Percentiles rank a stretch among this genome's conserved stretches.
phyloP scores from a whole-genome alignment of 2,888 invertebrate species.

The Panopea generosa region DNA sequence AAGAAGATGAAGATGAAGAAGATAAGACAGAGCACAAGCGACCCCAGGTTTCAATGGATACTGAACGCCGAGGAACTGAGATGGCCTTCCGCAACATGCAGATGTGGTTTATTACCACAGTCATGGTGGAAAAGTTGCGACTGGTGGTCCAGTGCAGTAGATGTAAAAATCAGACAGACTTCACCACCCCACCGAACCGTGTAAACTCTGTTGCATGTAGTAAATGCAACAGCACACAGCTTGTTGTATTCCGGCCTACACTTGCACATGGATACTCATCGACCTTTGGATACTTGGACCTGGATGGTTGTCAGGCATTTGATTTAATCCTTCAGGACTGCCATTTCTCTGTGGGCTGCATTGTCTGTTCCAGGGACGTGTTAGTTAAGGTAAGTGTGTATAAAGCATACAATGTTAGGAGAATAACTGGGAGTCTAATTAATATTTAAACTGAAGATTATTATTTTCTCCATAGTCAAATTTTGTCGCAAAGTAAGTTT shows the following conservation, averaged over 20 bases:
- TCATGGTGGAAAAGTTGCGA: conserved; percentile 77
- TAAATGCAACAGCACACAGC: conserved; percentile 79
- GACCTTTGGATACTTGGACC: conserved; percentile 83
- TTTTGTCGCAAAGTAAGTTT: no score
- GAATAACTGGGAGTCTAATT: no score
- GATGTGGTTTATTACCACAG: conserved; percentile 79
- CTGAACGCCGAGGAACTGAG: conserved; percentile 82
- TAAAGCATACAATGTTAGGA: no score
- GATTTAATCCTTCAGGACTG: conserved; percentile 84
- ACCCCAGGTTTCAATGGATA: conserved; percentile 41
- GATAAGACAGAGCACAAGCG: conserved; percentile 25
- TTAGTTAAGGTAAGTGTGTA: conserved; percentile 80
- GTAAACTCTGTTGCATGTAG: conserved; percentile 76
- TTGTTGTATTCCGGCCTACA: conserved; percentile 78
- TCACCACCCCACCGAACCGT: conserved; percentile 74
- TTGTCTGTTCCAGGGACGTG: conserved; percentile 83
- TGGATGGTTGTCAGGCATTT: conserved; percentile 82
- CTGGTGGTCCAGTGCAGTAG: conserved; percentile 79
- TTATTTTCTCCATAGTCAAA: no score
- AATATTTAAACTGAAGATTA: no score
- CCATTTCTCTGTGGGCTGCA: conserved; percentile 80
- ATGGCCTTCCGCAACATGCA: conserved; percentile 80
- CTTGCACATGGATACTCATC: conserved; percentile 82
- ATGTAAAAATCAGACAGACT: conserved; percentile 79
- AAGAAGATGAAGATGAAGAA: conserved; percentile 11